Evolutionary conservation across 2,888 invertebrate species (phyloP), one percentile per base, ranked within the genome.

Genomic region (Trichogramma evanescens): DNA sequence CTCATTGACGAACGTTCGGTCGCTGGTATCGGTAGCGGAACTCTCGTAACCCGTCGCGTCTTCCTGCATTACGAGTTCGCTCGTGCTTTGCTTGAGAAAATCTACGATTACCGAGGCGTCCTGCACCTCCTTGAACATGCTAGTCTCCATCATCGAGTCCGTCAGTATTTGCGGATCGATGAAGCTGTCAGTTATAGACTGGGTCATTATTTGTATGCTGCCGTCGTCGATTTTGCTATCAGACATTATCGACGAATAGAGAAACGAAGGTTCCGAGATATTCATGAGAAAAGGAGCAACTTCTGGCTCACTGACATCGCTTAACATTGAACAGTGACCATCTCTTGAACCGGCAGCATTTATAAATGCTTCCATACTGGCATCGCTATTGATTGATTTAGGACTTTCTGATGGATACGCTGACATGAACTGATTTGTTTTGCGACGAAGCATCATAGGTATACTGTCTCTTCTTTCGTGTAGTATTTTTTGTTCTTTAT

Each of bases 361-460:
- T 42, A 74, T 50, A 50, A 78, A 76, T 9, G 72, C 70, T 63
- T 78, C 77, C 65, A 77, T 70, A 59, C 76, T 77, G 56, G 73
- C 72, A 43, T 73, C 74, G 7, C 73, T 74, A 1, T 70, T 71
- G 9, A 63, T 54, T 13, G 63, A 59, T n/a, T 54, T 48, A 50
- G 65, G 65, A 50, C 63, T 58, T 55, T 65, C 65, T 0, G 63
- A 61, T 42, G 61, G 54, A 39, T 63, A 49, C 13, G 65, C 59
- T 40, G 65, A 59, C 4, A 65, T 41, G 8, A 63, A 59, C 59
- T 64, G 64, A 44, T 65, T 65, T 42, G 61, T 54, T 63, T 65
- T 65, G 44, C 63, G 65, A 9, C 65, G 10, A n/a, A 65, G 44
- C 65, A 65, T 65, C 63, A 63, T 61, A 55, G 65, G 65, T 57